Conservation (phyloP, 2,888 invertebrate genomes). For the Oscheius sp. region DNA sequence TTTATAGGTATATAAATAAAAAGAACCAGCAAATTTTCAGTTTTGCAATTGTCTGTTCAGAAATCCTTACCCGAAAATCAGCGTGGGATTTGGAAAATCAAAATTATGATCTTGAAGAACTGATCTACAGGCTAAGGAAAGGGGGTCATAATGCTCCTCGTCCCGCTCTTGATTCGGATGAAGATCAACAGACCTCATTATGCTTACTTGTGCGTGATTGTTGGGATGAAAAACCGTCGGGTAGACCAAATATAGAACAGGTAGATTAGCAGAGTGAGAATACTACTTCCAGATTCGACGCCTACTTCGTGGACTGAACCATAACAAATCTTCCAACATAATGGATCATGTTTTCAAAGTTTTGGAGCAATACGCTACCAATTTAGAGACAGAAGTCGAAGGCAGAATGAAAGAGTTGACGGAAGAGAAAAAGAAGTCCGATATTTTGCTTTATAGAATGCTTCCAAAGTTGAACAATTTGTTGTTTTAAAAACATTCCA, state of each 20-base stretch:
- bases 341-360: constrained; percentile 64
- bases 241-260: constrained; percentile 50
- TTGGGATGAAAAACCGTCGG: constrained; percentile 46
- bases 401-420: constrained; percentile 59
- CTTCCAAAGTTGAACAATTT: constrained; percentile 46
- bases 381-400: constrained; percentile 53
- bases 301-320: constrained; percentile 22
- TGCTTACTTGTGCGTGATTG: constrained; percentile 41
- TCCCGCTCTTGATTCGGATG: constrained; percentile 30
- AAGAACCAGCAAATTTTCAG: constrained; percentile 9
- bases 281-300: constrained; percentile 9
- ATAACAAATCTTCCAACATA: constrained; percentile 51
- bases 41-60: constrained; percentile 54
- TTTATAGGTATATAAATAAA: constrained; percentile 39
- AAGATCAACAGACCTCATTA: constrained; percentile 40
- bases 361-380: constrained; percentile 55
- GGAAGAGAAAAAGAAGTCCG: constrained; percentile 64
- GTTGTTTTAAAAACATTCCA: constrained; percentile 24
- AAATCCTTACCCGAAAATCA: constrained; percentile 30
- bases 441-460: constrained; percentile 60
- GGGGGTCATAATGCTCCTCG: constrained; percentile 35
- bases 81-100: constrained; percentile 44
- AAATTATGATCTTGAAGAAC: constrained; percentile 46
- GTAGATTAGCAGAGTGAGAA: not conserved
- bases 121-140: constrained; percentile 46